A percentile compares a stretch with the other conserved stretches of the same genome.
These are phyloP conservation scores for Actinia equina DNA, from an alignment of 64 coral and sea anemone species.

Conservation along the genomic window DNA sequence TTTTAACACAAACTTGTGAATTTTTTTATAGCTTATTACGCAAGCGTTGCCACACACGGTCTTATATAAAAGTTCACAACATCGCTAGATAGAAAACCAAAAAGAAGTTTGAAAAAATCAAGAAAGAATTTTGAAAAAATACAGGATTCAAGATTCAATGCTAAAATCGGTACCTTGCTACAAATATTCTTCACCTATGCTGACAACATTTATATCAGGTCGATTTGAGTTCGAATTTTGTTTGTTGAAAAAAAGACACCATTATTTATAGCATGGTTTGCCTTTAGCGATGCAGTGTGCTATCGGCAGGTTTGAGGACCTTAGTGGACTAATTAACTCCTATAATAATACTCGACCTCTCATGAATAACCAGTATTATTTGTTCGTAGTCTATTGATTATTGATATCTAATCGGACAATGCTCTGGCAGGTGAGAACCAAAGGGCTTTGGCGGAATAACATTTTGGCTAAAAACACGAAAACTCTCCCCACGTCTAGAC, in stretches of 20 bases:
- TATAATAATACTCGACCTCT: neutral
- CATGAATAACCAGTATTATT: slow-evolving; percentile 12
- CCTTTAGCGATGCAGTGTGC: neutral
- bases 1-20: neutral
- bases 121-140: neutral
- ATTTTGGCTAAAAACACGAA: neutral
- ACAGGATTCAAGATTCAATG: neutral
- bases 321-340: neutral
- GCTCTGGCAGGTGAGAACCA: neutral
- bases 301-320: neutral
- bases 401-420: slow-evolving; percentile 12
- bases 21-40: neutral
- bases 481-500: neutral
- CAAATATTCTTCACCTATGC: neutral
- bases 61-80: neutral
- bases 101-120: neutral
- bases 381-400: slow-evolving; percentile 1
- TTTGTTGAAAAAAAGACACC: neutral
- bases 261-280: neutral
- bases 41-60: neutral
- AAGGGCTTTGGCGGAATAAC: neutral
- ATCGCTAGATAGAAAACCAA: neutral
- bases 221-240: neutral
- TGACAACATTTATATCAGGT: neutral
- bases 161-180: neutral